Evolutionary conservation across 2,797 vertebrate genomes (phyloP), one percentile per base, ranked within the genome.

Genomic region (Megalops cyprinoides): DNA sequence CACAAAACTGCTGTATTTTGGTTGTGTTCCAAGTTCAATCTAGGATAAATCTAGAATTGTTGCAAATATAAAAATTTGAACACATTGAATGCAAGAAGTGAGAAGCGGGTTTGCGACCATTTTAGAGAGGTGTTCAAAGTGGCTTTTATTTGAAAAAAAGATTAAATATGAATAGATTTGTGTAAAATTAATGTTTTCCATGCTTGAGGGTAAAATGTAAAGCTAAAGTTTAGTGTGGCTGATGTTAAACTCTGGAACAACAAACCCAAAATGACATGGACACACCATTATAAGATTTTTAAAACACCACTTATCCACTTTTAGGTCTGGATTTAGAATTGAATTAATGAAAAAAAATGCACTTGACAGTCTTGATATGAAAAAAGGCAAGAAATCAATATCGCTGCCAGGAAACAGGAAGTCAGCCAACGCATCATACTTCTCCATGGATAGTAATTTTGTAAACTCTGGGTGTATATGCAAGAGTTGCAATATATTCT

Each of bases 351-450:
- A 75, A 31, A 31, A 20, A 6, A 51, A 42, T 75, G 46, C 8
- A 23, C 44, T 75, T 75, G 73, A 51, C 44, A 75, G 15, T 49
- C n/a, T 49, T 49, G 73, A 48, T 75, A 49, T 51, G 49, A 75
- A 75, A 23, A 49, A 75, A 75, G 44, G 46, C n/a, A 28, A 44
- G 42, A 74, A 74, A 74, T 25, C 73, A 28, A 48, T 31, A 31
- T 75, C 44, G 44, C 65, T 69, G 65, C 65, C 65, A 69, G 65
- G 37, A 31, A 69, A 42, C 15, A 42, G 65, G 37, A 69, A 69
- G 42, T 69, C 34, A 69, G 37, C 34, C 65, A 42, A 69, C 15
- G 69, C 42, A 20, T 69, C 65, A 69, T 69, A 20, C 37, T 42
- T 69, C 23, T 39, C 1, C 18, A 1, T 20, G 23, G 37, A 15